Evolutionary conservation across 2,113 vertebrate species (phyloP), one percentile per base, ranked within the genome.

Genomic region (Nipponia nippon): DNA sequence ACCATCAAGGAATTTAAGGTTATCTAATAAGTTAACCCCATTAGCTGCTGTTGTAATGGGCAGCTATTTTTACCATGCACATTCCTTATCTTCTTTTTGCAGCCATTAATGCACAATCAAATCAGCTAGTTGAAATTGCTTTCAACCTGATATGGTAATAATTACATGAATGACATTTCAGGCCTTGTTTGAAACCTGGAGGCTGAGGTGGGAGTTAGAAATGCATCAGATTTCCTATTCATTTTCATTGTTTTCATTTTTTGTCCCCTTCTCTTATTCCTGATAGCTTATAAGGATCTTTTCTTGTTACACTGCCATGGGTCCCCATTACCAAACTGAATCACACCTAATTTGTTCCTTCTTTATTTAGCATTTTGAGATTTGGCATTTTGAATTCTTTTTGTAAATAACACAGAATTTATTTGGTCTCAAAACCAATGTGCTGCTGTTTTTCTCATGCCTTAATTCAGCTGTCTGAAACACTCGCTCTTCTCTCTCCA

Each of bases 151-250:
- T 97, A 93, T 61, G 66, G 75, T 91, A 95, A 97, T 97, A 98
- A 98, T 98, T 98, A 95, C 83, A 90, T 78, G 91, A 97, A 91
- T 97, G 97, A 97, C 97, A 98, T 98, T 98, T 98, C 90, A 95
- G 86, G 47, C 58, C 71, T 89, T 27, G 6, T 97, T 93, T 97
- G 91, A 97, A 96, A 97, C 87, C 76, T 96, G 66, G 22, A 91
- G 87, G 58, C 61, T 71, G 87, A 94, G 25, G 53, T 88, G 50
- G 61, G 50, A 96, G 56, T 44, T 49, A 95, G 90, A 93, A 94
- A 69, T 75, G 21, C 79, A 94, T 94, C 83, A 89, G 47, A 90
- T 95, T 93, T 95, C 65, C 53, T 87, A 63, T 80, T 82, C 6
- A 69, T 95, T 93, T 95, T 85, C 38, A 30, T 96, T 0, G 3